Evolutionary conservation across 1,140 invertebrate genomes (phyloP).

Genomic region (Macrobrachium nipponense): DNA sequence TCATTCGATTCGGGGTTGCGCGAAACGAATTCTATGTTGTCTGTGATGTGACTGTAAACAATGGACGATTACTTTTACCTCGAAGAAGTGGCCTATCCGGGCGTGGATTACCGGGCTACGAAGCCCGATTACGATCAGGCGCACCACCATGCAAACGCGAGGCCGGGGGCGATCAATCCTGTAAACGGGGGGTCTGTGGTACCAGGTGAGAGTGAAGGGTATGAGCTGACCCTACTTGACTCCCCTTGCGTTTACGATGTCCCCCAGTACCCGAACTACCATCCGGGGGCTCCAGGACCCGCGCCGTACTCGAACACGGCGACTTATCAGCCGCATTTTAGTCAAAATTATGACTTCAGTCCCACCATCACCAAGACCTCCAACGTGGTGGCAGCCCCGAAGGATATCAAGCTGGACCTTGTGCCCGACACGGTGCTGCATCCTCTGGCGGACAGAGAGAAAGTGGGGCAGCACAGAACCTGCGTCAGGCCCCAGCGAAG

Average conservation of each 20-base stretch:
- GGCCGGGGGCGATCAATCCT: not conserved
- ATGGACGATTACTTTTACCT: conserved; percentile 59
- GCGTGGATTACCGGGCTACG: conserved; percentile 22
- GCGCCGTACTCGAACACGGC: not conserved
- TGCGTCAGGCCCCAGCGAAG: conserved; percentile 47
- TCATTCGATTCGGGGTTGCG: not conserved
- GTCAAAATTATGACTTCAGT: conserved; percentile 34
- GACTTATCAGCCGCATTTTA: conserved; percentile 1
- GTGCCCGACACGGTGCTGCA: conserved; percentile 5
- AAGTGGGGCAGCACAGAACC: conserved; percentile 47
- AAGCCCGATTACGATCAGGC: conserved; percentile 32
- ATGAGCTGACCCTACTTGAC: conserved; percentile 51
- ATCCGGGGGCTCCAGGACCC: not conserved
- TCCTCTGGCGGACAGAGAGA: conserved; percentile 19
- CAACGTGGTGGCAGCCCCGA: not conserved
- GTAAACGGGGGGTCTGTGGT: not conserved
- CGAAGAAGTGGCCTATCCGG: conserved; percentile 48
- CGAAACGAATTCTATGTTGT: not conserved
- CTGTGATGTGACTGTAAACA: not conserved
- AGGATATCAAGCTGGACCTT: conserved; percentile 19
- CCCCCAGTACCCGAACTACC: conserved; percentile 42
- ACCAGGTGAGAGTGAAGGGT: conserved; percentile 8
- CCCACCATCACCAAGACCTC: conserved; percentile 22
- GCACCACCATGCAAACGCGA: not conserved
- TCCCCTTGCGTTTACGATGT: conserved; percentile 44